Evolutionary conservation across 92 coral and sea anemone species (phyloP), one percentile per base, ranked within the genome.

Genomic region (Phenganax subtilis): DNA sequence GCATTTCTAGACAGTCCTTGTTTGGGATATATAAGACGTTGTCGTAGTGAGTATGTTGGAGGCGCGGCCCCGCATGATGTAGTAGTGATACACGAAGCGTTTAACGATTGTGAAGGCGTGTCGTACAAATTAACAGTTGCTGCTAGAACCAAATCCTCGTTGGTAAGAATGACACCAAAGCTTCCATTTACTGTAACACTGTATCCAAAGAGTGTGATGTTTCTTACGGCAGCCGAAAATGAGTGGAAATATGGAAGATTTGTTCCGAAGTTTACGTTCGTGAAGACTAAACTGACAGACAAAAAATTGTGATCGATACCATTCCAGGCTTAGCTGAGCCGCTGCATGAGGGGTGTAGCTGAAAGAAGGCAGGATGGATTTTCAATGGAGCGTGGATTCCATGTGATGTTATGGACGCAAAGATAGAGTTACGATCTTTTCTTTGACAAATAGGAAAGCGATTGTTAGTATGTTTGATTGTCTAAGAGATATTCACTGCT

Each of bases 181-280:
- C 58, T 85, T 6, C 98, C 97, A 37, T 28, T 86, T 62, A 54
- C 90, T 71, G 81, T 91, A 27, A 68, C 66, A 28, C 81, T 87
- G 10, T 75, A 84, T 28, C 98, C 98, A 51, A 85, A 88, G 71
- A 87, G 90, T 29, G 81, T 93, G 15, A 81, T 82, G 53, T 93
- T 90, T 72, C 60, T 92, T 6, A 84, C 87, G 10, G 84, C 94
- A 12, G 94, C 86, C 51, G 81, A 91, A 54, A 84, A 90, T 69
- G 93, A 62, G 5, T 91, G 97, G 97, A 93, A 77, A 80, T 91
- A 88, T 65, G 98, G 97, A 10, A 79, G 84, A 10, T 88, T 90
- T 81, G 20, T 57, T 8, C 81, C 70, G n/a, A 60, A 31, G 30
- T 76, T 76, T 25, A 59, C 6, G 30, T 76, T 30, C 2, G 20